Evolutionary conservation across 2,888 invertebrate species (phyloP), one percentile per base, ranked within the genome.

Genomic region (Perithous albicinctus): DNA sequence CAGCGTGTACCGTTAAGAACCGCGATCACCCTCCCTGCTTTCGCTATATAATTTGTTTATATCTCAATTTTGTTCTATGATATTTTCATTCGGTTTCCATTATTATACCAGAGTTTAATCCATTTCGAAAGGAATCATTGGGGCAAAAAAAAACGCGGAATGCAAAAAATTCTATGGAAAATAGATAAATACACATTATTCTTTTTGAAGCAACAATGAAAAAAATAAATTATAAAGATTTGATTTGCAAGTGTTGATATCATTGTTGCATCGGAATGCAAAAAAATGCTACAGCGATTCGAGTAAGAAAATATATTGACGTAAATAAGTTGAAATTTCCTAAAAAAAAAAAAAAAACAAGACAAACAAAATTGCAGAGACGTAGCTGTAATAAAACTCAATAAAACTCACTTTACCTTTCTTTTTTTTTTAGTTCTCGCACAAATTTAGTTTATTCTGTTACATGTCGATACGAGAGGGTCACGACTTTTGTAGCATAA

Each of bases 31-130:
- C 64, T 8, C 20, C 59, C 64, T 8, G 20, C 20, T 51, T 48
- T 32, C 23, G 35, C 41, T 12, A 15, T 51, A 41, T 72, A 41
- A 77, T 81, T 78, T 72, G n/a, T 54, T 78, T 78, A 18, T 56
- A 79, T 79, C 67, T 74, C 67, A 79, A 79, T 79, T 74, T 67
- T 20, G 5, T 18, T 38, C 43, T 7, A 10, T 1, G 8, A 3
- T 23, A 6, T 56, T 59, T 15, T 18, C 1, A 32, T 1, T 59
- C 15, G n/a, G 32, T 15, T 59, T 59, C 18, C 56, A 59, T 32
- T 59, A n/a, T 32, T 29, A 0, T 2, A 1, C 15, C 35, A 1
- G 15, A 15, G 15, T 32, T 32, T 32, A 7, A 6, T 32, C 7
- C 18, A 18, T 2, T 2, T 51, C 2, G 10, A 23, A 18, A 18